Evolutionary conservation across 1,140 invertebrate species (phyloP), one percentile per base, ranked within the genome.

Genomic region (Trichoplusia ni): DNA sequence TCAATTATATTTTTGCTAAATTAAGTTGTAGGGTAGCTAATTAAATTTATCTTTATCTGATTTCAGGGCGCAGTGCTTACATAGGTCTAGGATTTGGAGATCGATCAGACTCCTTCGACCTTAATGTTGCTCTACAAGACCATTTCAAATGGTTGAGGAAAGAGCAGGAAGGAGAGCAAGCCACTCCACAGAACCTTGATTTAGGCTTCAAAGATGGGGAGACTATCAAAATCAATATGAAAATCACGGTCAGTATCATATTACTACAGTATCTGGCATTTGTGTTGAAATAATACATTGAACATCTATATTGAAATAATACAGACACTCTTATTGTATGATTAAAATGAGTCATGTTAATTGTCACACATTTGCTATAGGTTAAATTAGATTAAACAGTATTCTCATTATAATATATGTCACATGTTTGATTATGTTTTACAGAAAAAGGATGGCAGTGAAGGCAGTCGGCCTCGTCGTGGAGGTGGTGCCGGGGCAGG

Each of bases 201-300:
- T 92, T 99, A n/a, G 95, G 97, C 60, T 99, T 99, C 81, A 99
- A 99, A 87, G 98, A 99, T 86, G 98, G 98, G 19, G 96, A 99
- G 92, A 99, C 98, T 9, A 99, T 99, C 68, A 99, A 98, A 92
- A 98, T 99, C 37, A 99, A 99, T 84, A 98, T 98, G 96, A 97
- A 97, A 91, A 98, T 99, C 73, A 97, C 96, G 69, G 97, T 98
- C 92, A 93, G 94, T 88, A 47, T n/a, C 11, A n/a, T 56, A 61
- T 14, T 5, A 8, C 5, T 6, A 25, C 8, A 16, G 29, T 33
- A 33, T n/a, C n/a, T 33, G 29, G 8, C 2, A 33, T 33, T 33
- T 33, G 29, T 33, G 11, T 33, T 8, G 9, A 33, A 33, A 33
- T 4, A 33, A 8, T 33, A 33, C 29, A 33, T 46, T 47, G n/a